phyloP scores from a whole-genome alignment of 2,113 vertebrate genomes.

The Chaetodon auriga region DNA sequence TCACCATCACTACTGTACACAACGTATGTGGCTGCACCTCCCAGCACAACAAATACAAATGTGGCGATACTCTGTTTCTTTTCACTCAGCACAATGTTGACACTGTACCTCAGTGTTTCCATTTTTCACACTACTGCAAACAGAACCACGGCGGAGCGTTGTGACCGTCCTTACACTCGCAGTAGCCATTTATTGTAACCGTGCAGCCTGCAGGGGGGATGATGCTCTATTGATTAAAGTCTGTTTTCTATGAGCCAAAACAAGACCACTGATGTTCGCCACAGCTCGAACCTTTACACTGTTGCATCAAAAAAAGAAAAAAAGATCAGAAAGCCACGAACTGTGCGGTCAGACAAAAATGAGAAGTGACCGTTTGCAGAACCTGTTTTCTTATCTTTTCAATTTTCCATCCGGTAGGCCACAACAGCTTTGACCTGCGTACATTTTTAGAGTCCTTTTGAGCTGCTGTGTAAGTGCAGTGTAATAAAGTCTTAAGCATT shows the following conservation, averaged over 20 bases:
- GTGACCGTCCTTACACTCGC: neutral
- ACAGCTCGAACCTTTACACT: conserved; percentile 7
- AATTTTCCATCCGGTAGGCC: neutral
- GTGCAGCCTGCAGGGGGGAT: neutral
- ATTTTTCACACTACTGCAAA: conserved; percentile 26
- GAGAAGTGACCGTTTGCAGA: neutral
- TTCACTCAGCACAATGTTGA: conserved; percentile 20
- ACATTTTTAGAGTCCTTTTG: neutral
- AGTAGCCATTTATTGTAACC: neutral
- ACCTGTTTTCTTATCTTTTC: neutral
- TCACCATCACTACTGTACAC: conserved; percentile 4
- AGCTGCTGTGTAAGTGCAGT: neutral
- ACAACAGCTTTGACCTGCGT: neutral
- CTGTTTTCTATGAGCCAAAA: neutral
- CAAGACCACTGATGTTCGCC: neutral
- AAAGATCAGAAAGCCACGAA: neutral
- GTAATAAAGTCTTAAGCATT: neutral
- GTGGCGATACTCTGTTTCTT: conserved; percentile 5
- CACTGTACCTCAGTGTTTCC: conserved; percentile 19
- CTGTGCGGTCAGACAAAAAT: neutral
- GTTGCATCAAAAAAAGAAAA: neutral
- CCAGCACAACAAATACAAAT: conserved; percentile 22
- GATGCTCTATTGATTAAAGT: neutral
- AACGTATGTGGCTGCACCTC: neutral
- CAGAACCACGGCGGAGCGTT: neutral